Base-by-base conservation (phyloP, 1,140 invertebrate genomes). In the Eriosoma lanigerum region DNA sequence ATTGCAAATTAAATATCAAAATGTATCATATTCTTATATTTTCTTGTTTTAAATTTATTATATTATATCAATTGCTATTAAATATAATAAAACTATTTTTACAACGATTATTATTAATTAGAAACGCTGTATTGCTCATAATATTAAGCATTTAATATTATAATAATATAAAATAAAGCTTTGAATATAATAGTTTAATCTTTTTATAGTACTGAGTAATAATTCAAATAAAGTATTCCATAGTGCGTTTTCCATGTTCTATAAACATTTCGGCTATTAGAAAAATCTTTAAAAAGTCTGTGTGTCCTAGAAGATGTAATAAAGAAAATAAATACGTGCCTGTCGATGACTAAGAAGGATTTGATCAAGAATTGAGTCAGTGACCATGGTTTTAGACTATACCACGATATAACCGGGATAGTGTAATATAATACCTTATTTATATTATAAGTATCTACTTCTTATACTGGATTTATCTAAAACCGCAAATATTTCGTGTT, bases 381-480 rank as follows among this genome's bases (percentile, higher is more conserved):
- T 64, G 62, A 64, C 62, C 32, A 9, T 38, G 62, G 62, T 38
- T 64, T n/a, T n/a, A 29, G 8, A 64, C 32, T 64, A 64, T n/a
- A n/a, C 32, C 62, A 64, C 62, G 38, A 13, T 21, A 21, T 64
- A 38, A 64, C n/a, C 29, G 17, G 9, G 19, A n/a, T 4, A 3
- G 4, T 48, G 46, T 38, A 21, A 32, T 38, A 38, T 62, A 29
- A 38, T 38, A 38, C 32, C 32, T 38, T 38, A 38, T n/a, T n/a
- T n/a, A 8, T 8, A 38, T 38, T 4, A 38, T 38, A 38, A 24
- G 13, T 60, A 60, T 5, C 10, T 24, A 29, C 24, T 15, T 60
- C 26, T 29, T 8, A 19, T 62, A 17, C 17, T 10, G 1, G 17
- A 10, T 15, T 62, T 19, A 29, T 26, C 19, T 9, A 19, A 10